Evolutionary conservation across 2,888 invertebrate species (phyloP).

Genomic region (Ormia ochracea): DNA sequence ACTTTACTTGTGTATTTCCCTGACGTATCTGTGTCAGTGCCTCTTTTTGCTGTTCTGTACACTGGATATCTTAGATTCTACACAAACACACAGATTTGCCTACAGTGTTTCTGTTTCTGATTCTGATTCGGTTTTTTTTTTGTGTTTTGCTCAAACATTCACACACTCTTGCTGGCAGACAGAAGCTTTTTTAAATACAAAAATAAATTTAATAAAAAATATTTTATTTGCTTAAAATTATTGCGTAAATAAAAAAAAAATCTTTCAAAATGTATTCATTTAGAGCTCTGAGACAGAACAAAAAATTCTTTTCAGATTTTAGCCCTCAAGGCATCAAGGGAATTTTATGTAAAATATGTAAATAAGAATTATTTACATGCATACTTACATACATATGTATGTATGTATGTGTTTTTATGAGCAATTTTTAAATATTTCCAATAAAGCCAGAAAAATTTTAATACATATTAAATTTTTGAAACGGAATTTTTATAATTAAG

Average conservation of each 20-base stretch:
- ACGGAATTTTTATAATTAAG: too few species aligned
- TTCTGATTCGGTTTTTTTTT: too few species aligned
- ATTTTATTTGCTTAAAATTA: neutral
- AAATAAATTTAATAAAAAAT: neutral
- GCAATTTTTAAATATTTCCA: too few species aligned
- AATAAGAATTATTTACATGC: too few species aligned
- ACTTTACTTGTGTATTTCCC: slow-evolving; percentile 37
- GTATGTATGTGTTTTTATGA: neutral
- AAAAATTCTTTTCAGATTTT: too few species aligned
- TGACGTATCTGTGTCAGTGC: slow-evolving; percentile 49
- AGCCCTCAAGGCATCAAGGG: too few species aligned
- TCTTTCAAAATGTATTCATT: neutral
- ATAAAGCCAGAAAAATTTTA: too few species aligned
- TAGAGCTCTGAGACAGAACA: neutral
- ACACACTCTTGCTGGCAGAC: neutral
- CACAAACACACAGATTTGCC: neutral
- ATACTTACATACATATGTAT: neutral
- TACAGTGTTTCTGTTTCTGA: too few species aligned
- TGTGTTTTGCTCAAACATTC: slow-evolving; percentile 10
- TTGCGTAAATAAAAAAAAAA: slow-evolving; percentile 30
- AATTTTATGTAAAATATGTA: too few species aligned
- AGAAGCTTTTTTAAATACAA: neutral
- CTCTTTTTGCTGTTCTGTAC: slow-evolving; percentile 29
- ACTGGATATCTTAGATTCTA: slow-evolving; percentile 32
- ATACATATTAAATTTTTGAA: too few species aligned